Evolutionary conservation across 2,888 invertebrate genomes (phyloP), one percentile per base, ranked within the genome.

Genomic region (Oligia fasciuncula): DNA sequence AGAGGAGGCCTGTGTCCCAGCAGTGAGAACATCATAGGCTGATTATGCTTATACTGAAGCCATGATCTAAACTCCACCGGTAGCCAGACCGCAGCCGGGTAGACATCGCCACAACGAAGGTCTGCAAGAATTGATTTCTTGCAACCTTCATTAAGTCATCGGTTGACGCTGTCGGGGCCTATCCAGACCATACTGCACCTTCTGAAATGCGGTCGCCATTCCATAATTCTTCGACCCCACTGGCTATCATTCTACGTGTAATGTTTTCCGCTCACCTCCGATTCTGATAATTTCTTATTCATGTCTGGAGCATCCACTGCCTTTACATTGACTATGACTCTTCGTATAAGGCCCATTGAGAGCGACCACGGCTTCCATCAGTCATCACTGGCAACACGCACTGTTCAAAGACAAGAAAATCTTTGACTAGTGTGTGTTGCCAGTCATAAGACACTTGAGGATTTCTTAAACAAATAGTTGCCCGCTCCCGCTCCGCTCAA

Each of bases 401-500:
- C 23, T 63, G 57, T 1, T 57, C 23, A n/a, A n/a, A 57, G 23
- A 57, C 4, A 0, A 57, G 1, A 57, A 57, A 57, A 4, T 57
- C 23, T 11, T 57, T 57, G 57, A 57, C 23, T 9, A 23, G 19
- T 9, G 17, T 23, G 54, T 9, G 54, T 23, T 57, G 23, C 8
- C 54, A 57, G 17, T 51, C 51, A 1, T 29, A 14, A 5, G 6
- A 51, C 51, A 17, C 17, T 51, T 51, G 6, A 54, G 19, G 3
- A 9, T 23, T 57, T 57, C 23, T 57, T 57, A 0, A 23, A 57
- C 23, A n/a, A n/a, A 57, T 4, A 2, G 11, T 60, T 71, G 3
- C 4, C n/a, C 46, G 60, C 72, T 49, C n/a, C 29, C 77, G 82
- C 85, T 85, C 63, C 68, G 57, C 83, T 76, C 4, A 11, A 63